Base-by-base conservation (phyloP, 2,797 vertebrate genomes). In the Glyptemys insculpta region DNA sequence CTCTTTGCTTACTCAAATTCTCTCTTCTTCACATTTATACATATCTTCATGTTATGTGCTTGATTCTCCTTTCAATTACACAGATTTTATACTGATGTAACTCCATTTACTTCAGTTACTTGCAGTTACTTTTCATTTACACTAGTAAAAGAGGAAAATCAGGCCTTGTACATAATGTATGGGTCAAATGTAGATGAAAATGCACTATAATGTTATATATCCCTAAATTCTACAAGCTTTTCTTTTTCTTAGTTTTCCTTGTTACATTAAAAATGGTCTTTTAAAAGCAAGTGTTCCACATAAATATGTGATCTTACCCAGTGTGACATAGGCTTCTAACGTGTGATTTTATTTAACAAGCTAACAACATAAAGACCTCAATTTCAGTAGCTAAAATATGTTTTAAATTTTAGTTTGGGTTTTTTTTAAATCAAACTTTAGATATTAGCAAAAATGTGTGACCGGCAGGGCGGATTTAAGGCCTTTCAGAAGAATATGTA, bases 261-360 rank as follows among this genome's bases (percentile, higher is more conserved):
- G 82, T 54, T 84, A 62, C 47, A 85, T 57, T 95, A 88, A 92
- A 91, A 44, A 34, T 0, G 1, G 25, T 90, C 74, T 91, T 94
- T 87, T 82, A 37, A 68, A 95, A 92, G 12, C 18, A 91, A 62
- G 31, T 23, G 50, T 74, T 79, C 81, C 27, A 81, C 79, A 78
- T 79, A 88, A 78, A 27, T 44, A 80, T 76, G 34, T 89, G 74
- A 92, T 83, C 87, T 85, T 57, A 16, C 4, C 83, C 79, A 79
- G 52, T 83, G 10, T 12, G n/a, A 81, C 79, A 91, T 81, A 85
- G 78, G 72, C 53, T 93, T 86, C 54, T 93, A 92, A 72, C 31
- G 21, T 27, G 12, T 59, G 47, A 50, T 95, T 94, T 96, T 25
- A 89, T 89, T 95, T 96, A 89, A 88, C 65, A 93, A 93, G 21